Base-by-base conservation (phyloP, 1,140 invertebrate species). In the Hormaphis cornu region DNA sequence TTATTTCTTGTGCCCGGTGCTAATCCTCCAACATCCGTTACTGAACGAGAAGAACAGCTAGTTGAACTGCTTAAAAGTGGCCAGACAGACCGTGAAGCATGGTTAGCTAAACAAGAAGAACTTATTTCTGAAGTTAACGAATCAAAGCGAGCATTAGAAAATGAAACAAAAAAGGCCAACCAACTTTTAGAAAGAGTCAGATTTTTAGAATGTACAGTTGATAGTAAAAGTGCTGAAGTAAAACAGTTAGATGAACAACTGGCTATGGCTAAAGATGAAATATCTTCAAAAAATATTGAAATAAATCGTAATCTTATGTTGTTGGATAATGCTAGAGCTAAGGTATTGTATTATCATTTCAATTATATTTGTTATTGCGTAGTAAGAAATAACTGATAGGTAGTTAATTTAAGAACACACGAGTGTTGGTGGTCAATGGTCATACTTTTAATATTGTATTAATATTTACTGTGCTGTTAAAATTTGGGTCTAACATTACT, bases 21-120 rank as follows among this genome's bases (percentile, higher is more conserved):
- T 74, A 61, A 74, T 76, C 18, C 77, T 77, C 72, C 77, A 80
- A 77, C 72, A 78, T 79, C 83, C 33, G 85, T 87, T 4, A 66
- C 61, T 24, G 90, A 93, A 77, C 79, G 89, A 42, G 91, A 93
- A 75, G 84, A 87, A 72, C 89, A 91, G 76, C 79, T 95, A n/a
- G 81, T 92, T n/a, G 89, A 89, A 74, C 80, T 94, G 35, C 79
- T 94, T 0, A 91, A 93, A 83, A 85, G 85, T 72, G 88, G 89
- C 10, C 89, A 94, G 79, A 88, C 90, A 71, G 89, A 91, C 75
- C 80, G 87, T 16, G 88, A 90, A 72, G 44, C 73, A 7, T 75
- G 91, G 14, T 73, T 90, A 12, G 81, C 84, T n/a, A 91, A 92
- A 73, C 87, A 91, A 75, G 88, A 89, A 73, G 90, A 93, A 73